phyloP scores from a whole-genome alignment of 2,797 vertebrate species.

The Danio choprae region DNA sequence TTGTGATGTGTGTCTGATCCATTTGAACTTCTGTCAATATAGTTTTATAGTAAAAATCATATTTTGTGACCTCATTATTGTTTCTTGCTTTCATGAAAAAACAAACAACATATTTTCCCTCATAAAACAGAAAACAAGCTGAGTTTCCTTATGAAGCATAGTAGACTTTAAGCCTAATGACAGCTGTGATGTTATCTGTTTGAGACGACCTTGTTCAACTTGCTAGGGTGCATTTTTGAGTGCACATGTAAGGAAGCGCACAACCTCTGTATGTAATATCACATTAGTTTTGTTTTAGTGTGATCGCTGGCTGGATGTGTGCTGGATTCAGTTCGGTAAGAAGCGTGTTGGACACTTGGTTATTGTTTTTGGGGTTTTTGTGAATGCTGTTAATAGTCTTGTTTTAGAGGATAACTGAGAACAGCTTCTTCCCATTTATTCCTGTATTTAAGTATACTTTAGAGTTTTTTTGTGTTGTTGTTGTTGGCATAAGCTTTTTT shows the following conservation, averaged over 20 bases:
- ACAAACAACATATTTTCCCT: background rate
- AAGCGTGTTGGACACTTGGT: background rate
- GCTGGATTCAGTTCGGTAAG: conserved; percentile 27
- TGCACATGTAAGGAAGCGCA: conserved; percentile 7
- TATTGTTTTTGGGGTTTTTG: no score
- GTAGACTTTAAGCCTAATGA: conserved; percentile 19
- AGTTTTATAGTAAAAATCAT: conserved; percentile 52
- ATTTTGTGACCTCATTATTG: conserved; percentile 12
- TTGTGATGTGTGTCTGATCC: background rate
- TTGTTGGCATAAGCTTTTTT: background rate
- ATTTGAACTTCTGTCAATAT: conserved; percentile 11
- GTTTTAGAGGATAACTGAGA: background rate
- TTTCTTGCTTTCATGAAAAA: conserved; percentile 14
- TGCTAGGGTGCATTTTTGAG: conserved; percentile 37
- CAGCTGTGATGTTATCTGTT: conserved; percentile 37
- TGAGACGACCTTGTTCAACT: conserved; percentile 32
- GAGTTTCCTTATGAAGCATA: background rate
- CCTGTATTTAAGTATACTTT: background rate
- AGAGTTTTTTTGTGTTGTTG: background rate
- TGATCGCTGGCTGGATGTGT: background rate
- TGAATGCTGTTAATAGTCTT: background rate
- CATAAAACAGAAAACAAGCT: background rate
- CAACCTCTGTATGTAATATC: background rate
- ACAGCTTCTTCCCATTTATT: background rate
- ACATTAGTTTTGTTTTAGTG: conserved; percentile 4